Evolutionary conservation across 2,888 invertebrate genomes (phyloP), one percentile per base, ranked within the genome.

Genomic region (Leptinotarsa peninsularis): DNA sequence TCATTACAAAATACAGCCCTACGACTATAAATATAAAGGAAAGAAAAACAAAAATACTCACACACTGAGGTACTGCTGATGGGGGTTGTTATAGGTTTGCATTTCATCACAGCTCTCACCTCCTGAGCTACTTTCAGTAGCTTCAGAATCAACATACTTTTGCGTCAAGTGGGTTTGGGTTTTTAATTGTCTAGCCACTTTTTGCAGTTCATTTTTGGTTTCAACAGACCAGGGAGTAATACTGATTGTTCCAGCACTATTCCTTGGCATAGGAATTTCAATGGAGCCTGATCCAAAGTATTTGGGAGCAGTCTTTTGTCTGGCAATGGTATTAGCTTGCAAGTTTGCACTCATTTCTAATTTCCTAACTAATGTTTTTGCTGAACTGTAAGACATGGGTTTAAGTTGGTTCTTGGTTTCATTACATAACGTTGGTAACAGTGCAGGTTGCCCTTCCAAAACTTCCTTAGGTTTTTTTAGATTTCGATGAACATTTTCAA

Each of bases 81-180:
- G 92, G 68, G 92, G 90, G 89, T 95, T 95, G 87, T 93, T 95
- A 89, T 94, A 95, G 76, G 90, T 89, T 81, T 94, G 92, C 89
- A 94, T 92, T 88, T 98, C 97, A 90, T 98, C 97, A 88, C 96
- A 96, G 84, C 96, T 97, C 88, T 98, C 98, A 50, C 96, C 97
- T 71, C 97, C 98, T 18, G 97, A 97, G 85, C 97, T 97, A 77
- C 96, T 96, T 18, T 94, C 96, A 1, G 98, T 98, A 52, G 96
- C 97, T 89, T 98, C 98, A 1, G 97, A 96, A 88, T 98, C 98
- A 79, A 96, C 90, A 83, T 93, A 93, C 76, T 91, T 90, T 86
- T 95, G 94, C 73, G 96, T 91, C 79, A 94, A 90, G 43, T 92
- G 91, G 81, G 97, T 88, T 86, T 95, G 94, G 0, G 93, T 92